Evolutionary conservation across 2,797 vertebrate genomes (phyloP).

Genomic region (Melanotaenia trifasciata): DNA sequence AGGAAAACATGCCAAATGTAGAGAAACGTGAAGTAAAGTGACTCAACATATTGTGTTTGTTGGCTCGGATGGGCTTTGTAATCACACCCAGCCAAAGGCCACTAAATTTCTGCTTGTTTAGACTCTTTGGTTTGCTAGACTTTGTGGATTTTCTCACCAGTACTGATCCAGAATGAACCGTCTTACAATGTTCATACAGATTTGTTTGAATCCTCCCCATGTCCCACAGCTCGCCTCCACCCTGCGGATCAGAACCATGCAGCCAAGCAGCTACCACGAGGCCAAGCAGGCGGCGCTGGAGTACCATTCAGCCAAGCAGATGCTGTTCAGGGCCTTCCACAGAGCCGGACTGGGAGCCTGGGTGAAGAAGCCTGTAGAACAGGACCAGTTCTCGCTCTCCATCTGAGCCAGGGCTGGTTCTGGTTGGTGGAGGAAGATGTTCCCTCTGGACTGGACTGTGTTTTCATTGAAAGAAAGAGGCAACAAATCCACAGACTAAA

Average conservation of each 20-base stretch:
- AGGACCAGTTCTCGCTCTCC: constrained; percentile 91
- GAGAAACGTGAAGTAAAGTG: too few relatives aligned
- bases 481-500: constrained; percentile 28
- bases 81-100: too few relatives aligned
- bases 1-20: not conserved
- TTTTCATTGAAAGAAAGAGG: constrained; percentile 4
- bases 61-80: too few relatives aligned
- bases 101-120: too few relatives aligned
- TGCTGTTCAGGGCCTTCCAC: constrained; percentile 90
- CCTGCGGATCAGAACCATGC: constrained; percentile 81
- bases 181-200: too few relatives aligned
- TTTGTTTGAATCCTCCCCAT: not conserved
- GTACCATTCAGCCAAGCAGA: constrained; percentile 90
- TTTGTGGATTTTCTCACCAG: too few relatives aligned
- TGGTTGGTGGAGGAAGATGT: not conserved
- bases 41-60: too few relatives aligned
- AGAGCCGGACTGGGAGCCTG: constrained; percentile 92
- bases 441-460: constrained; percentile 8
- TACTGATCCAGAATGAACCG: too few relatives aligned
- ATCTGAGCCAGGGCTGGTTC: constrained; percentile 36
- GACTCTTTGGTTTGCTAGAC: too few relatives aligned
- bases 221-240: constrained; percentile 81
- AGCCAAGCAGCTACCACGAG: constrained; percentile 88
- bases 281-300: constrained; percentile 90
- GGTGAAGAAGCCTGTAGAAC: constrained; percentile 94